These are phyloP conservation scores for Lycodopsis pacificus DNA, from an alignment of 2,797 vertebrate species.

Conservation along the genomic window DNA sequence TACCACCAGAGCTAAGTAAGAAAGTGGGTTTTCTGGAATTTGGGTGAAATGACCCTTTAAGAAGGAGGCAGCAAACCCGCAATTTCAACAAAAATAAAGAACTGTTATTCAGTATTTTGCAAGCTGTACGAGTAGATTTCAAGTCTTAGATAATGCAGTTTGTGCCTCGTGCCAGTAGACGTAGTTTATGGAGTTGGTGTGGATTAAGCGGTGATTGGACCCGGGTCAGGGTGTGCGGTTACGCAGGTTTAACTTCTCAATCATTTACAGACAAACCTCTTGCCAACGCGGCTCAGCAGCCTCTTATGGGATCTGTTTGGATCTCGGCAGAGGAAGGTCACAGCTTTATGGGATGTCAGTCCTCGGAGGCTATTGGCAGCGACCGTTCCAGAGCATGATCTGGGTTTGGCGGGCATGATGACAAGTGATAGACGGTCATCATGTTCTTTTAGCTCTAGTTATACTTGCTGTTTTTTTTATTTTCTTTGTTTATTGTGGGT, in stretches of 20 bases:
- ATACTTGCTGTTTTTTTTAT: not conserved
- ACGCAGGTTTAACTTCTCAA: slow-evolving; percentile 57
- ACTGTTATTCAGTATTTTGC: not conserved
- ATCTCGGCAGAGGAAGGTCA: slow-evolving; percentile 33
- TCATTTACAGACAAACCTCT: slow-evolving; percentile 57
- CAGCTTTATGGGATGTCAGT: slow-evolving; percentile 49
- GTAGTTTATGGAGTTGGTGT: not conserved
- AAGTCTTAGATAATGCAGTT: not conserved
- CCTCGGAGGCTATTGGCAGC: slow-evolving; percentile 11
- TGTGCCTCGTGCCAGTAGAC: not conserved
- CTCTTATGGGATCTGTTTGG: slow-evolving; percentile 56
- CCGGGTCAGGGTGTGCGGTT: slow-evolving; percentile 40
- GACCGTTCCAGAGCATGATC: slow-evolving; percentile 10
- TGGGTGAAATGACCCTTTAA: not conserved
- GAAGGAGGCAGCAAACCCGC: not conserved
- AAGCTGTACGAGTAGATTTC: not conserved
- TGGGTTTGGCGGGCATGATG: not conserved
- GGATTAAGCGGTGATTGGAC: slow-evolving; percentile 44
- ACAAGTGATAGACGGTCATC: not conserved
- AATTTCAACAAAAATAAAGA: not conserved
- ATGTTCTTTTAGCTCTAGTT: not conserved
- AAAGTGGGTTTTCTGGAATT: not conserved
- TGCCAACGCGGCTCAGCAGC: slow-evolving; percentile 39
- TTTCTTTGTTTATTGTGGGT: not conserved
- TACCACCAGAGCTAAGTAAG: not conserved